Evolutionary conservation across 2,797 vertebrate species (phyloP).

Genomic region (Trematomus bernacchii): DNA sequence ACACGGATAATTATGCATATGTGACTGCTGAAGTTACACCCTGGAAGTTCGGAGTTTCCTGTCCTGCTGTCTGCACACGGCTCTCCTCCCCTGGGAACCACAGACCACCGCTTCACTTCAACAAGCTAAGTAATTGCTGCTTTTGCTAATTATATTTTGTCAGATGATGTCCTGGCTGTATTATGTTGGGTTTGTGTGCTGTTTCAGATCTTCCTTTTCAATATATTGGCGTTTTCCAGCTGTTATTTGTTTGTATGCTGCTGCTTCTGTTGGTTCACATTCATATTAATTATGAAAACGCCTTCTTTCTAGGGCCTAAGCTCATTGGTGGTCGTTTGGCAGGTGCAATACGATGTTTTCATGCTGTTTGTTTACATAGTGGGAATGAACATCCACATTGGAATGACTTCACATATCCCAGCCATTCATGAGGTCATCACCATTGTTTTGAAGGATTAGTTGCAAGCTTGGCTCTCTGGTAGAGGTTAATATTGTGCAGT

Average conservation of each 20-base stretch:
- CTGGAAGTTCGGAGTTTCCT: not conserved
- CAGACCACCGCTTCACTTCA: not conserved
- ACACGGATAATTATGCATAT: not conserved
- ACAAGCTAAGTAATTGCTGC: not conserved
- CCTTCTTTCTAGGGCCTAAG: constrained; percentile 31
- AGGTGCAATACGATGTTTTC: constrained; percentile 47
- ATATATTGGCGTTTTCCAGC: not conserved
- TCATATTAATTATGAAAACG: constrained; percentile 43
- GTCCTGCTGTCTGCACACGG: not conserved
- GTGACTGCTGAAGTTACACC: not conserved
- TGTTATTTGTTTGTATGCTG: constrained; percentile 32
- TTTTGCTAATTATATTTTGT: not conserved
- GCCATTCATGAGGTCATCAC: constrained; percentile 9
- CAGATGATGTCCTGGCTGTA: not conserved
- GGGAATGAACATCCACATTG: constrained; percentile 24
- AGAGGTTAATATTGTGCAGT: not conserved
- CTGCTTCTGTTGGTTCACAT: constrained; percentile 52
- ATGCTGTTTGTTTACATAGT: constrained; percentile 32
- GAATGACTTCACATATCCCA: constrained; percentile 12
- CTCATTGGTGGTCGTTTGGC: constrained; percentile 38
- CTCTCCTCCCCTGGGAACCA: not conserved
- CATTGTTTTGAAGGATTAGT: constrained; percentile 1
- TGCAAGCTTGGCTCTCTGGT: constrained; percentile 1
- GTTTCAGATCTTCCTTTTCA: constrained; percentile 19
- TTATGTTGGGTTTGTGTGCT: not conserved